These are phyloP conservation scores for Limonius californicus DNA, from an alignment of 1,140 invertebrate genomes.

Conservation along the genomic window DNA sequence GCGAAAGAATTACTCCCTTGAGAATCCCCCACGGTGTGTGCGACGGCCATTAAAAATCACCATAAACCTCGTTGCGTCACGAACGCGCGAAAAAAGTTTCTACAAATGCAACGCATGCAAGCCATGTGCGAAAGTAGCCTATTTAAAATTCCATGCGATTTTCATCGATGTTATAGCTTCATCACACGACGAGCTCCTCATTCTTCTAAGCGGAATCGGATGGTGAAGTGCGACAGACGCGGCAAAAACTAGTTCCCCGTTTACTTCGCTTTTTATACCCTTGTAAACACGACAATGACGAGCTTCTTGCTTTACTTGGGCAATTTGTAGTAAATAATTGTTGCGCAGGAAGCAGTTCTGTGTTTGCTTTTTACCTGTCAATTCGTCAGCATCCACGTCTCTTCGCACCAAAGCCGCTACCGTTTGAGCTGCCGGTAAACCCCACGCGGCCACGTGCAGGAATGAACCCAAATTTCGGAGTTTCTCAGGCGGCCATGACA, in stretches of 20 bases:
- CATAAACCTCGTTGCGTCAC: no score
- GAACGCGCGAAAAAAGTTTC: no score
- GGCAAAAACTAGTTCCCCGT: conserved; percentile 26
- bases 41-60: no score
- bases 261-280: conserved; percentile 17
- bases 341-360: conserved; percentile 7
- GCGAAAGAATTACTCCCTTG: no score
- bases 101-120: neutral
- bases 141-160: conserved; percentile 22
- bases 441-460: conserved; percentile 82
- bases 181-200: conserved; percentile 10
- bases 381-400: conserved; percentile 78
- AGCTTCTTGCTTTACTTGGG: neutral
- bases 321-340: neutral
- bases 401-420: conserved; percentile 83
- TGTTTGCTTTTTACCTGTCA: conserved; percentile 61
- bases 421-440: conserved; percentile 77
- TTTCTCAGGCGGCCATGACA: conserved; percentile 40
- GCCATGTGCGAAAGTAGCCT: neutral
- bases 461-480: conserved; percentile 48
- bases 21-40: no score
- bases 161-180: conserved; percentile 28
- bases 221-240: neutral
- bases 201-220: neutral
- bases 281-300: conserved; percentile 6